A percentile compares a stretch with the other conserved stretches of the same genome.
These are phyloP conservation scores for Daphoenositta chrysoptera DNA, from an alignment of 2,113 vertebrate species.

Conservation along the genomic window DNA sequence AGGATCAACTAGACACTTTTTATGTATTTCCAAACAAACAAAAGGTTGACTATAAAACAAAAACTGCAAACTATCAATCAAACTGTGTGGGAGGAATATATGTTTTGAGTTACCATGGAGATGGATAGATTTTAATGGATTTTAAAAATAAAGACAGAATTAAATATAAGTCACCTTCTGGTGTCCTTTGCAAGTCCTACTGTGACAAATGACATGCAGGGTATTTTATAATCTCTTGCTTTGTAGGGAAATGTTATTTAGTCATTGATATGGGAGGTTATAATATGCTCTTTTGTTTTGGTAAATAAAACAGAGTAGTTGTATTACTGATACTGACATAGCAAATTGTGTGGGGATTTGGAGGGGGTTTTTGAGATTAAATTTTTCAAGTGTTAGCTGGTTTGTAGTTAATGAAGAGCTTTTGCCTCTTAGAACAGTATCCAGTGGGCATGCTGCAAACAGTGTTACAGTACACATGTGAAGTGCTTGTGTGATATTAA, in stretches of 20 bases:
- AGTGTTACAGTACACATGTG: background rate
- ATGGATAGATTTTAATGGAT: background rate
- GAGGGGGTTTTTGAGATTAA: background rate
- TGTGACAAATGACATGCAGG: background rate
- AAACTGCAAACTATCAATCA: background rate
- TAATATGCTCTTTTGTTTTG: background rate
- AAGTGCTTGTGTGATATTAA: background rate
- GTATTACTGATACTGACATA: background rate
- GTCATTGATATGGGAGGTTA: background rate
- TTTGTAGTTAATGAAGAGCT: background rate
- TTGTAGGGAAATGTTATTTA: background rate
- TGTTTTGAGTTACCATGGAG: constrained; percentile 21
- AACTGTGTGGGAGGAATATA: background rate
- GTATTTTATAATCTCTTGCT: background rate
- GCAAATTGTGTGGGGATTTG: background rate
- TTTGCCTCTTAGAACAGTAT: background rate
- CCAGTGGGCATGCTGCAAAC: background rate
- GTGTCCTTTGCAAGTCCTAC: constrained; percentile 5
- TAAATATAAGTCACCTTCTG: constrained; percentile 28
- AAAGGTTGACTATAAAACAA: background rate
- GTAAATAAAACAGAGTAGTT: background rate
- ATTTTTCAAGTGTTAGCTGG: background rate
- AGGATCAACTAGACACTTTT: background rate
- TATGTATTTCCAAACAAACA: background rate
- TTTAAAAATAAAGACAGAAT: background rate